Evolutionary conservation across 2,888 invertebrate genomes (phyloP).

Genomic region (Drosophila borealis): DNA sequence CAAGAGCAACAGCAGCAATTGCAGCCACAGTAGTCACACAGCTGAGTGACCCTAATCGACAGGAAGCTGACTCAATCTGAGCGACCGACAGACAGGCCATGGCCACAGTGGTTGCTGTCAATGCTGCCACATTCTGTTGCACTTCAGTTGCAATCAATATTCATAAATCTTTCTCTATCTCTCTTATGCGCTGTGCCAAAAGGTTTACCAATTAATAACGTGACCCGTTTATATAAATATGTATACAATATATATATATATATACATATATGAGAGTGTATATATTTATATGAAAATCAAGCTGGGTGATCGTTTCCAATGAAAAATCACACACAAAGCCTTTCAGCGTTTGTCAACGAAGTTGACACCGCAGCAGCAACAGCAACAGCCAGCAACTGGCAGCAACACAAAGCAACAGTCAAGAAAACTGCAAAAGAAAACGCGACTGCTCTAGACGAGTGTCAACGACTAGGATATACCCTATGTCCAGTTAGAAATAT

Average conservation of each 20-base stretch:
- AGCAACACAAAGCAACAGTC: constrained; percentile 72
- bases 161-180: constrained; percentile 67
- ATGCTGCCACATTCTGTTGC: constrained; percentile 50
- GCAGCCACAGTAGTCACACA: constrained; percentile 51
- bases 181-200: constrained; percentile 42
- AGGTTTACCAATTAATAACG: constrained; percentile 80
- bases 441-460: not conserved
- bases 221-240: constrained; percentile 69
- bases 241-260: not conserved
- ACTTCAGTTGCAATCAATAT: constrained; percentile 78
- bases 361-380: constrained; percentile 62
- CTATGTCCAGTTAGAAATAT: not conserved
- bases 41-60: constrained; percentile 79
- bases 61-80: constrained; percentile 80
- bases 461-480: not conserved
- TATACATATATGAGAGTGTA: not conserved
- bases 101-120: constrained; percentile 36
- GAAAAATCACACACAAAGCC: constrained; percentile 79
- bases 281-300: constrained; percentile 56
- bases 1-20: constrained; percentile 29
- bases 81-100: constrained; percentile 32
- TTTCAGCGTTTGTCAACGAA: constrained; percentile 76
- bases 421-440: constrained; percentile 76
- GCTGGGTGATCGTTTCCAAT: constrained; percentile 80
- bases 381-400: constrained; percentile 35